Conservation (phyloP, 2,797 vertebrate species). For the Pseudochromis fuscus region DNA sequence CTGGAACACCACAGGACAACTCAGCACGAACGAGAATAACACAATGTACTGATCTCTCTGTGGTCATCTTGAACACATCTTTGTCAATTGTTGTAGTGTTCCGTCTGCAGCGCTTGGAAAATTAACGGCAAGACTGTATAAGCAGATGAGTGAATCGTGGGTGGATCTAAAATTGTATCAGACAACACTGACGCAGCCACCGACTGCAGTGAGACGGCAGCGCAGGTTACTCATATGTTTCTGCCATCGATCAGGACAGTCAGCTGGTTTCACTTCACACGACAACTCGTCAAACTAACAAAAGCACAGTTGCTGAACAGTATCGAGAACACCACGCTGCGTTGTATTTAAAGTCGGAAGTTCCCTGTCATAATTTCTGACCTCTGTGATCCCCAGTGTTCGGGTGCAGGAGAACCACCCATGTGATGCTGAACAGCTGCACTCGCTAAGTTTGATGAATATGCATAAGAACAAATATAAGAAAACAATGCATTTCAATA, state of each 20-base stretch:
- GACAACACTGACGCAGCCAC: conserved; percentile 17
- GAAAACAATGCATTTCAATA: conserved; percentile 7
- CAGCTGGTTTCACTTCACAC: not conserved
- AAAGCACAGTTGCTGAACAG: not conserved
- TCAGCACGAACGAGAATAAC: conserved; percentile 59
- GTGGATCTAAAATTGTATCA: conserved; percentile 8
- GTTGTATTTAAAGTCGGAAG: not conserved
- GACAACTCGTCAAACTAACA: not conserved
- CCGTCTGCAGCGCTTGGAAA: conserved; percentile 27
- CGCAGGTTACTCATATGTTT: not conserved
- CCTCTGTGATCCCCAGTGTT: conserved; percentile 35
- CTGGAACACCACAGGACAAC: conserved; percentile 67
- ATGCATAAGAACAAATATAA: not conserved
- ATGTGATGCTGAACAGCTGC: conserved; percentile 45
- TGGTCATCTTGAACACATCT: conserved; percentile 67
- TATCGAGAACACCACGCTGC: not conserved
- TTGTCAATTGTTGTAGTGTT: conserved; percentile 41
- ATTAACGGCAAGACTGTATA: conserved; percentile 11
- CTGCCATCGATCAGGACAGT: not conserved
- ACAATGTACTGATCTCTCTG: conserved; percentile 48
- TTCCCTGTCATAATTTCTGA: conserved; percentile 21
- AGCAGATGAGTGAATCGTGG: conserved; percentile 17
- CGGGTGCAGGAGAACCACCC: conserved; percentile 24
- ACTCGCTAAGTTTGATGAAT: conserved; percentile 12
- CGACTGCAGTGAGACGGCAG: not conserved